Base-by-base conservation (phyloP, 1,140 invertebrate genomes). In the Drosophila ananassae region DNA sequence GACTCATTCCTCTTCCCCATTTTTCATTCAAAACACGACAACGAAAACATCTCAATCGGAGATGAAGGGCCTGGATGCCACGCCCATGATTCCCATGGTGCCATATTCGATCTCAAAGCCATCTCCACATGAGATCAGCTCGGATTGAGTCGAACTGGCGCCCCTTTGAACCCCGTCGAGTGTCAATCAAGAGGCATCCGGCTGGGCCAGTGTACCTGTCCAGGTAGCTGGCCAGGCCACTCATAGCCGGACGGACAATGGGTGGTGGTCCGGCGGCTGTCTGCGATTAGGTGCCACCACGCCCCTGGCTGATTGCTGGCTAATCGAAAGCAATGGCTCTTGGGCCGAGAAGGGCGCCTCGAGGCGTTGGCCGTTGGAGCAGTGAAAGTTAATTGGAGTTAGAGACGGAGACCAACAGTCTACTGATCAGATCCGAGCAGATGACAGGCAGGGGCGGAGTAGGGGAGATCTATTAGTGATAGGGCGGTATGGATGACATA, bases 371-470 rank as follows among this genome's bases (percentile, higher is more conserved):
- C 62, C 50, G 30, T 39, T 17, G 25, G 69, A 67, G 9, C 63
- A 76, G 73, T 76, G 73, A 76, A 76, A 76, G 73, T 76, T 76
- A 76, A 76, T 76, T 76, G 73, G 58, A 75, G 72, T 59, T 50
- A 61, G 30, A 69, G 67, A 46, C 47, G 37, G 51, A 37, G 54
- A 58, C 12, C 44, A 73, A 41, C 55, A 46, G 69, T 55, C 69
- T 61, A 69, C 55, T 46, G 58, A 34, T 9, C 37, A 10, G n/a
- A 39, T 39, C 12, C 50, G 34, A 57, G 13, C 44, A 17, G 59
- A 41, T 73, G 71, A 53, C 56, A 50, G 56, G 51, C 10, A 24
- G 52, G 12, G 54, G 37, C 13, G 67, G 13, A 21, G 34, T 0
- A 6, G 21, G 7, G 41, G 4, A 7, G 56, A 0, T 39, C 1